Evolutionary conservation across 2,888 invertebrate genomes (phyloP).

Genomic region (Gari tellinella): DNA sequence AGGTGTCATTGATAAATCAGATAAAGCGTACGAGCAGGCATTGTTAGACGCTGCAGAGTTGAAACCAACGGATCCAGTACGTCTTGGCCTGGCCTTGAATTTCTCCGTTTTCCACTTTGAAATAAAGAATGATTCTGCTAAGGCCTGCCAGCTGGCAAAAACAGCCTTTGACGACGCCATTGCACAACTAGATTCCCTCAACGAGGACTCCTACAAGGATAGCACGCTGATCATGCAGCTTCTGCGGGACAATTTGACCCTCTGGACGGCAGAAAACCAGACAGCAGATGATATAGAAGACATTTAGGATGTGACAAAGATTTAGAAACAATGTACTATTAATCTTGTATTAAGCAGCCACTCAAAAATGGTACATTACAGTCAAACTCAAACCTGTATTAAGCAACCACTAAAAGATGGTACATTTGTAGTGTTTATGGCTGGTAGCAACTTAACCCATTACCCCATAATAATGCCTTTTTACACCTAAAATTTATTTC

Average conservation of each 20-base stretch:
- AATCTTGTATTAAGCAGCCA: too few species aligned
- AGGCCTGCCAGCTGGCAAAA: constrained; percentile 99
- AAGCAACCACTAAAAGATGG: too few species aligned
- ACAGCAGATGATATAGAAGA: constrained; percentile 88
- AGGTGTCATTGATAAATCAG: constrained; percentile 79
- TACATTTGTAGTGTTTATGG: too few species aligned
- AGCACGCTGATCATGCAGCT: constrained; percentile 99
- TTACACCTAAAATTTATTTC: too few species aligned
- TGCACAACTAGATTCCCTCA: constrained; percentile 98
- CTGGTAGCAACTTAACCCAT: too few species aligned
- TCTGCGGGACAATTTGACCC: constrained; percentile 88
- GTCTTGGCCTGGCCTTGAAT: constrained; percentile 99
- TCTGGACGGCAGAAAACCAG: constrained; percentile 94
- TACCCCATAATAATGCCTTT: too few species aligned
- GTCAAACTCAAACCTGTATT: too few species aligned
- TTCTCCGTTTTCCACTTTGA: constrained; percentile 99
- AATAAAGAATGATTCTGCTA: constrained; percentile 99
- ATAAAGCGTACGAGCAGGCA: constrained; percentile 99
- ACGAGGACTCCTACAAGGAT: constrained; percentile 99
- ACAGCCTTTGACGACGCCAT: constrained; percentile 99
- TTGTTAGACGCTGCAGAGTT: constrained; percentile 99
- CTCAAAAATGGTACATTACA: too few species aligned
- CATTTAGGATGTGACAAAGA: too few species aligned
- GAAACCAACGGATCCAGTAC: constrained; percentile 99
- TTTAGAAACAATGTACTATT: too few species aligned